Evolutionary conservation across 2,888 invertebrate genomes (phyloP).

Genomic region (Eristalis pertinax): DNA sequence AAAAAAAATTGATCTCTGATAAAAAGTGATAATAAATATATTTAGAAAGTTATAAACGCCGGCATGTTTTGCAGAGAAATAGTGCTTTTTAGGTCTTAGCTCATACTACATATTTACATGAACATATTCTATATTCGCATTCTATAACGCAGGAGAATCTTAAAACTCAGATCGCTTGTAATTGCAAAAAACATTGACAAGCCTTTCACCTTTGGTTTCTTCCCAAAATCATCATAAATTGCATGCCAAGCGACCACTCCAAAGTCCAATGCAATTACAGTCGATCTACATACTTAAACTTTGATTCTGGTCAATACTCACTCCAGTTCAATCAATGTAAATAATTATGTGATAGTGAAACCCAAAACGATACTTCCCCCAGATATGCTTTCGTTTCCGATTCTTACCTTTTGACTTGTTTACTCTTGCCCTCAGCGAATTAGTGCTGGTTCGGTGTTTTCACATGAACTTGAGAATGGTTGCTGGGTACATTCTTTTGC

Average conservation of each 20-base stretch:
- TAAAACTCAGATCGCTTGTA: too few relatives aligned
- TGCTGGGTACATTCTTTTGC: not conserved
- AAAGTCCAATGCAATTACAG: not conserved
- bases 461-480: not conserved
- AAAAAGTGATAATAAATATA: too few relatives aligned
- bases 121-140: too few relatives aligned
- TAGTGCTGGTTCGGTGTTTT: not conserved
- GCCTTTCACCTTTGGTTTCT: too few relatives aligned
- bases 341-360: not conserved
- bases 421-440: not conserved
- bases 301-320: not conserved
- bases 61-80: too few relatives aligned
- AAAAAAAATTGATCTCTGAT: too few relatives aligned
- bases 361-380: not conserved
- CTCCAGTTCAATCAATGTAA: not conserved
- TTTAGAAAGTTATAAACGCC: too few relatives aligned
- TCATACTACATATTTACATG: too few relatives aligned
- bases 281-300: not conserved
- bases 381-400: conserved; percentile 4
- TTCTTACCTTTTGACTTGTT: not conserved
- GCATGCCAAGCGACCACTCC: not conserved
- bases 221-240: not conserved
- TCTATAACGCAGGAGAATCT: too few relatives aligned
- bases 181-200: too few relatives aligned
- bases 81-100: too few relatives aligned